Evolutionary conservation across 2,113 vertebrate genomes (phyloP).

Genomic region (Anoura caudifer): DNA sequence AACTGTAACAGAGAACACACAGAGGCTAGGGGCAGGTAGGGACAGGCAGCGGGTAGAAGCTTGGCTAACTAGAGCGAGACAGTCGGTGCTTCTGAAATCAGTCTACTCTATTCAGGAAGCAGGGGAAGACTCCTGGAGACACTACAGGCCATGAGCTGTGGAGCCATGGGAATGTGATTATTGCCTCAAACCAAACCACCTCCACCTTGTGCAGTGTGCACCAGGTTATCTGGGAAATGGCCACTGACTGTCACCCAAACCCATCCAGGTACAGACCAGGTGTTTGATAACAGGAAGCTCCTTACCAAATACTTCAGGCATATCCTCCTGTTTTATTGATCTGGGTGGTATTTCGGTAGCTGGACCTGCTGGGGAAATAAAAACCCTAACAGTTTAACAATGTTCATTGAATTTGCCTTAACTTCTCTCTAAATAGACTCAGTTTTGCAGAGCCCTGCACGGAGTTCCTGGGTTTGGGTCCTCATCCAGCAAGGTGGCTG

Average conservation of each 20-base stretch:
- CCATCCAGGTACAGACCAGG: too few species aligned
- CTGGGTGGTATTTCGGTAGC: background rate
- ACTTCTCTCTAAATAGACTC: background rate
- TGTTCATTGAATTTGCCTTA: background rate
- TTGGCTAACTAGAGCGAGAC: background rate
- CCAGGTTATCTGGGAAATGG: background rate
- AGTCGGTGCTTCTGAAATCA: background rate
- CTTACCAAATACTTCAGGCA: constrained; percentile 40
- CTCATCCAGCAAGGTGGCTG: background rate
- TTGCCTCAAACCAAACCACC: background rate
- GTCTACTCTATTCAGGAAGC: background rate
- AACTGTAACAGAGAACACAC: background rate
- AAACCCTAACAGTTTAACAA: background rate
- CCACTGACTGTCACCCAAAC: background rate
- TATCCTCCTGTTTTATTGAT: background rate
- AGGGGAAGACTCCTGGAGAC: background rate
- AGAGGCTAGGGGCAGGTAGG: background rate
- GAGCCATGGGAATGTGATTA: background rate
- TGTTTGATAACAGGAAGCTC: background rate
- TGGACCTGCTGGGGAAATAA: background rate
- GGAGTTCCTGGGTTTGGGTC: too few species aligned
- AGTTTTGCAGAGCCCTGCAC: accelerated
- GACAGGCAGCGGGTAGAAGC: background rate
- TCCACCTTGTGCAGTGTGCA: too few species aligned
- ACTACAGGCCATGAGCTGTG: background rate